Conservation (phyloP, 2,113 vertebrate genomes). For the Chaetura pelagica region DNA sequence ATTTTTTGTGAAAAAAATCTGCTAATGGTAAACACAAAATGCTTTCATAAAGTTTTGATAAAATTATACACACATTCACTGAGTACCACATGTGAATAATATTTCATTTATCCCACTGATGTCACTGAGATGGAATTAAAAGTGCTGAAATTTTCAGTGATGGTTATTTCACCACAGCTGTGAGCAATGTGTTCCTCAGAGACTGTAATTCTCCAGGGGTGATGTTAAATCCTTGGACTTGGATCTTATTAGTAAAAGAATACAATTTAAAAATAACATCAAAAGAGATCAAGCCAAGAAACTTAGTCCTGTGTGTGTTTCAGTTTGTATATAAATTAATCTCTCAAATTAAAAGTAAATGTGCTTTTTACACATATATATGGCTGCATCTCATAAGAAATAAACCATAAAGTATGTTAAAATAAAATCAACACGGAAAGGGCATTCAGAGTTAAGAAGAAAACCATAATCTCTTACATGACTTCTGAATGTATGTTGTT, state of each 20-base stretch:
- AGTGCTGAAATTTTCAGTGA: slow-evolving; percentile 66
- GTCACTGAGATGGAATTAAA: slow-evolving; percentile 72
- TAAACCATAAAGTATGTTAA: background rate
- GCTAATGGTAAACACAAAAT: background rate
- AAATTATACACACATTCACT: slow-evolving; percentile 20
- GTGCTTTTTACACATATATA: background rate
- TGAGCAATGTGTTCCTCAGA: slow-evolving; percentile 68
- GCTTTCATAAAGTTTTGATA: slow-evolving; percentile 2
- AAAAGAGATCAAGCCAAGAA: slow-evolving; percentile 20
- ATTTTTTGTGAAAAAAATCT: background rate
- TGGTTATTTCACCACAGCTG: slow-evolving; percentile 66
- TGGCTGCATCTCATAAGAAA: background rate
- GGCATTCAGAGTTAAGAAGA: slow-evolving; percentile 49
- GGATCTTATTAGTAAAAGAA: slow-evolving; percentile 37
- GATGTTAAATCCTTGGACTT: slow-evolving; percentile 41
- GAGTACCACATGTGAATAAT: slow-evolving; percentile 57
- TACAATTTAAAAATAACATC: slow-evolving; percentile 49
- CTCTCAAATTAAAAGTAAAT: background rate
- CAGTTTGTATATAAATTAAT: background rate
- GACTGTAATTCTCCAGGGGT: slow-evolving; percentile 24
- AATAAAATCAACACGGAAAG: slow-evolving; percentile 14
- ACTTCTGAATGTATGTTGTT: background rate
- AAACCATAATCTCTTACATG: background rate
- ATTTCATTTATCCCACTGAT: slow-evolving; percentile 67
- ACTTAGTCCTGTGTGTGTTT: slow-evolving; percentile 42